phyloP scores from a whole-genome alignment of 2,888 invertebrate species.

The Pilophorus perplexus region DNA sequence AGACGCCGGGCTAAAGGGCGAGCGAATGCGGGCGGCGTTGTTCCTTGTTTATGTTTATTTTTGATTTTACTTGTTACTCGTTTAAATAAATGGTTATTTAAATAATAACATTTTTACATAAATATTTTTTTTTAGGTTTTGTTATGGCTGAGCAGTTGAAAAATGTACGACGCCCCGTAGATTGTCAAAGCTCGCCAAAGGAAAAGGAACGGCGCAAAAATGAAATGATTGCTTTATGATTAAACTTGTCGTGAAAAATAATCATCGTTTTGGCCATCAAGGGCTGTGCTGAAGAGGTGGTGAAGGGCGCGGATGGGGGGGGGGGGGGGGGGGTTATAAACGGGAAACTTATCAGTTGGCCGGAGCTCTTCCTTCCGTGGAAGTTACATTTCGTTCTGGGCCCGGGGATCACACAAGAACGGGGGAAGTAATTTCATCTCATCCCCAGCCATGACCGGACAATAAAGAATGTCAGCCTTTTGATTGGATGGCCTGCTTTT shows the following conservation, averaged over 20 bases:
- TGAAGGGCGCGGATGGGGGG: neutral
- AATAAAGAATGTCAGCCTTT: conserved; percentile 43
- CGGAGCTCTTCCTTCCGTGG: neutral
- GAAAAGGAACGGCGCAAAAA: conserved; percentile 4
- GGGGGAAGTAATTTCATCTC: conserved; percentile 42
- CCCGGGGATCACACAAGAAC: conserved; percentile 34
- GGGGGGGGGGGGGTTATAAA: conserved; percentile 16
- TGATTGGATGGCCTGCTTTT: conserved; percentile 36
- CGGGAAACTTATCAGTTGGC: conserved; percentile 33
- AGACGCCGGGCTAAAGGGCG: no score
- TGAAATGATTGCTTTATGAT: conserved; percentile 30
- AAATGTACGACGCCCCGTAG: neutral
- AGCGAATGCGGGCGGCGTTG: no score
- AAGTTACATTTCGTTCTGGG: conserved; percentile 34
- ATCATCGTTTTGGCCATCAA: conserved; percentile 9
- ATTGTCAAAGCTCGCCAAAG: neutral
- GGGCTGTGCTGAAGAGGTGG: no score
- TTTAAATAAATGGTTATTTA: no score
- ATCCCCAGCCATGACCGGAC: conserved; percentile 38
- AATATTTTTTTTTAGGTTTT: neutral
- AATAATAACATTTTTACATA: neutral
- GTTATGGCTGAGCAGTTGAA: neutral
- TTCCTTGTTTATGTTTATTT: no score
- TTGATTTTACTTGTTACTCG: neutral
- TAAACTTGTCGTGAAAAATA: conserved; percentile 31